Evolutionary conservation across 2,888 invertebrate species (phyloP).

Genomic region (Seira sanloemensis): DNA sequence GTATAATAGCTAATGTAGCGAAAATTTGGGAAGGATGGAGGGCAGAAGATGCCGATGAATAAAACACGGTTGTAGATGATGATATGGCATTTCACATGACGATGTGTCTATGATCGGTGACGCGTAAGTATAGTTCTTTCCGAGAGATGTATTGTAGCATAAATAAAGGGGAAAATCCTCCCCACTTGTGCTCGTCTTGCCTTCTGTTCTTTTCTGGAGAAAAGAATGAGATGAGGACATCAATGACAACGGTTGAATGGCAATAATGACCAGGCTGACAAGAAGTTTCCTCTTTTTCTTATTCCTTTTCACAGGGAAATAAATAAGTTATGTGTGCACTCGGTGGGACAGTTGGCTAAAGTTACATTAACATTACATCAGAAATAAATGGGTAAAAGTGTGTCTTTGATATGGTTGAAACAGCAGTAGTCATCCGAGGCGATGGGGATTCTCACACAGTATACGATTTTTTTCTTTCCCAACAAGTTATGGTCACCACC

Average conservation of each 20-base stretch:
- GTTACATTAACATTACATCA: slow-evolving; percentile 50
- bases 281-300: slow-evolving; percentile 47
- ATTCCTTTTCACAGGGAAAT: neutral
- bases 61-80: slow-evolving; percentile 25
- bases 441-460: neutral
- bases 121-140: slow-evolving; percentile 34
- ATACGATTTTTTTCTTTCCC: neutral
- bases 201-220: neutral
- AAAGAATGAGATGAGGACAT: slow-evolving; percentile 20
- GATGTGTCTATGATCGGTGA: slow-evolving; percentile 51
- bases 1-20: slow-evolving; percentile 52
- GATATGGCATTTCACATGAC: too few relatives aligned
- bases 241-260: slow-evolving; percentile 56
- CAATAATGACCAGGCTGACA: slow-evolving; percentile 61
- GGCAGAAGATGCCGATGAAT: slow-evolving; percentile 30
- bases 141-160: neutral
- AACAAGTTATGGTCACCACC: neutral
- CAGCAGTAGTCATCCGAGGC: neutral
- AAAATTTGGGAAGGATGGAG: slow-evolving; percentile 1
- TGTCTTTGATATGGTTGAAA: neutral
- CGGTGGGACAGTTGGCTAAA: neutral
- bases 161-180: neutral
- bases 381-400: neutral
- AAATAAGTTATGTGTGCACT: neutral
- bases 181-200: neutral